A percentile compares a stretch with the other conserved stretches of the same genome.
Evolutionary conservation across 2,797 vertebrate species (phyloP).

Genomic region (Betta splendens): DNA sequence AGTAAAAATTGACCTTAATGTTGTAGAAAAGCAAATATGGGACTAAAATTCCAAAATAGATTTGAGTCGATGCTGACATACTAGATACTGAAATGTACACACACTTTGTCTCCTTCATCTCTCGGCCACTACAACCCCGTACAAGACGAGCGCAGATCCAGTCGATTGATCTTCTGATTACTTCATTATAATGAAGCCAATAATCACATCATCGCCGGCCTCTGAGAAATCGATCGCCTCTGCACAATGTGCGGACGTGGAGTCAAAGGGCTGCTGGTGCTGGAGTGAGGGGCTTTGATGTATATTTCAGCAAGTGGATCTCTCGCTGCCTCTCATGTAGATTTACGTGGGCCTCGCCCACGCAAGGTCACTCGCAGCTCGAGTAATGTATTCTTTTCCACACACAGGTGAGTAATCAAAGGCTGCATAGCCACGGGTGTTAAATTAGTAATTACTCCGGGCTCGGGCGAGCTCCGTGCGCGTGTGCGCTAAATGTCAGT

Average conservation of each 20-base stretch:
- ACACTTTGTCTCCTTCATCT: constrained; percentile 34
- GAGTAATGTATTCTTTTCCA: constrained; percentile 31
- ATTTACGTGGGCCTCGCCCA: constrained; percentile 51
- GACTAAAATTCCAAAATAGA: neutral
- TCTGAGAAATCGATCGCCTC: constrained; percentile 70
- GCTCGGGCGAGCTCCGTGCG: constrained; percentile 14
- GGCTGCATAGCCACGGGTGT: constrained; percentile 27
- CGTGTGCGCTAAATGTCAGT: constrained; percentile 61
- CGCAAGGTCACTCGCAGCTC: constrained; percentile 70
- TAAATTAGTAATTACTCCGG: constrained; percentile 59
- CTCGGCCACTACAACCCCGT: constrained; percentile 59
- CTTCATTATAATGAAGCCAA: constrained; percentile 82
- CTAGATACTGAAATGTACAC: neutral
- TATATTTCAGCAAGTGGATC: constrained; percentile 75
- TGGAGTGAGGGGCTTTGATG: constrained; percentile 58
- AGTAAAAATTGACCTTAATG: neutral
- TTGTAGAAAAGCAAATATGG: neutral
- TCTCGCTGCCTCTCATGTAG: constrained; percentile 38
- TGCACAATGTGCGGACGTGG: constrained; percentile 66
- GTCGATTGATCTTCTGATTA: constrained; percentile 82
- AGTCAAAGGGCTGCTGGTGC: constrained; percentile 38
- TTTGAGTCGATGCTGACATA: neutral
- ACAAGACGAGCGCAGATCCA: constrained; percentile 62
- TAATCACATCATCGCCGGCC: constrained; percentile 78
- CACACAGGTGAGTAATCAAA: constrained; percentile 53